Evolutionary conservation across 1,140 invertebrate species (phyloP).

Genomic region (Polypedilum pembai): DNA sequence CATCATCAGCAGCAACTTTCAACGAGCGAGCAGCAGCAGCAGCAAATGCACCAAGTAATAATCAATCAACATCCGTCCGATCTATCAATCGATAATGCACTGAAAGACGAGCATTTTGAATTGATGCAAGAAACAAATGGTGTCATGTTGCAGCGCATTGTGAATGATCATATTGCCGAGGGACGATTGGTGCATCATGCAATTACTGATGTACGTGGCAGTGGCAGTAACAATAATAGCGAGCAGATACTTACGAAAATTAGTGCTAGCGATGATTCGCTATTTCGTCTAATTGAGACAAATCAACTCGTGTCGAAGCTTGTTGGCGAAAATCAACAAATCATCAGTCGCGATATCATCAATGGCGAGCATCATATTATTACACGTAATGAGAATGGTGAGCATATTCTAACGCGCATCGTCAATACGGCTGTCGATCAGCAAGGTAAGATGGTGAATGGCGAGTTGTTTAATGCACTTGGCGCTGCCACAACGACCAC

Average conservation of each 20-base stretch:
- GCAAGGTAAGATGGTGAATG: conserved; percentile 39
- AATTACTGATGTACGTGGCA: neutral
- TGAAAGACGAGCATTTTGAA: conserved; percentile 11
- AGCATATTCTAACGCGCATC: conserved; percentile 43
- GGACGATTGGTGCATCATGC: conserved; percentile 18
- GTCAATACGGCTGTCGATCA: conserved; percentile 41
- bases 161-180: neutral
- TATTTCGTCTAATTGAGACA: conserved; percentile 41
- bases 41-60: conserved; percentile 35
- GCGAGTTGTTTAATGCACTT: conserved; percentile 31
- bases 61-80: conserved; percentile 31
- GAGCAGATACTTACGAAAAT: conserved; percentile 39
- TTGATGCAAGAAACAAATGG: conserved; percentile 21
- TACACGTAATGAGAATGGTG: conserved; percentile 42
- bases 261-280: conserved; percentile 43
- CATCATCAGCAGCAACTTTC: conserved; percentile 37
- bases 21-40: conserved; percentile 32
- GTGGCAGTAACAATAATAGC: neutral
- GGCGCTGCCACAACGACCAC: conserved; percentile 31
- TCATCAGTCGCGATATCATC: conserved; percentile 43
- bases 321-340: conserved; percentile 41
- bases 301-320: conserved; percentile 32
- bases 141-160: conserved; percentile 23
- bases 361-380: conserved; percentile 44
- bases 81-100: conserved; percentile 27